Percentiles rank a stretch among this genome's conserved stretches.
Conservation (phyloP, 1,140 invertebrate species). For the Lethrus apterus region DNA sequence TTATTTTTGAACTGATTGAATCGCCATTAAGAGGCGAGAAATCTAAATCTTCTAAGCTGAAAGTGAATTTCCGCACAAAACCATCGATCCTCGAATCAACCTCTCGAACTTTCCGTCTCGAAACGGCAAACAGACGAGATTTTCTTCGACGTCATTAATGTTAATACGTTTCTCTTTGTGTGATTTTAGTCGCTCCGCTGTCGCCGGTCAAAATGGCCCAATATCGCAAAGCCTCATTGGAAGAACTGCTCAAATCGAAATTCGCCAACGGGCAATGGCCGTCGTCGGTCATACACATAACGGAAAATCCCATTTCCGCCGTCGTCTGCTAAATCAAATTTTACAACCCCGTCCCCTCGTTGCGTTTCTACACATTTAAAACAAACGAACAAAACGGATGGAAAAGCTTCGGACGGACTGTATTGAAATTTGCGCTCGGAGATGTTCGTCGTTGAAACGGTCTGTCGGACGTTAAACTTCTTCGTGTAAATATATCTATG, state of each 20-base stretch:
- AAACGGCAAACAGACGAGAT: no score
- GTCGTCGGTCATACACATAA: conserved; percentile 63
- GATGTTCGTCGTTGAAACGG: no score
- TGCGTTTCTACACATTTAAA: neutral
- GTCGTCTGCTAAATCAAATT: conserved; percentile 55
- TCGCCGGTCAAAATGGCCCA: conserved; percentile 62
- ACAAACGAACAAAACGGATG: neutral
- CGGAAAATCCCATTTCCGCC: conserved; percentile 70
- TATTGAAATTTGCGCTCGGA: conserved; percentile 38
- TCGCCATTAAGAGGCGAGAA: no score
- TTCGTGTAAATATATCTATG: no score
- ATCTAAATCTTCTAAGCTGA: no score
- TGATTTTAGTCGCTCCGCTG: conserved; percentile 57
- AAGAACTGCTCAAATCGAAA: conserved; percentile 41
- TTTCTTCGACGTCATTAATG: no score
- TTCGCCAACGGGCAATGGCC: conserved; percentile 38
- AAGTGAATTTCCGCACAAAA: no score
- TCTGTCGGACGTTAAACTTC: no score
- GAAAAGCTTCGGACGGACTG: conserved; percentile 19
- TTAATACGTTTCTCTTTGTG: no score
- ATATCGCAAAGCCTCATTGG: conserved; percentile 51
- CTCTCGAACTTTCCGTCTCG: no score
- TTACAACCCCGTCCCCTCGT: neutral
- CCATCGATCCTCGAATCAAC: no score
- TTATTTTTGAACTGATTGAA: no score